Base-by-base conservation (phyloP, 2,888 invertebrate genomes). In the Drosophila kokeensis region DNA sequence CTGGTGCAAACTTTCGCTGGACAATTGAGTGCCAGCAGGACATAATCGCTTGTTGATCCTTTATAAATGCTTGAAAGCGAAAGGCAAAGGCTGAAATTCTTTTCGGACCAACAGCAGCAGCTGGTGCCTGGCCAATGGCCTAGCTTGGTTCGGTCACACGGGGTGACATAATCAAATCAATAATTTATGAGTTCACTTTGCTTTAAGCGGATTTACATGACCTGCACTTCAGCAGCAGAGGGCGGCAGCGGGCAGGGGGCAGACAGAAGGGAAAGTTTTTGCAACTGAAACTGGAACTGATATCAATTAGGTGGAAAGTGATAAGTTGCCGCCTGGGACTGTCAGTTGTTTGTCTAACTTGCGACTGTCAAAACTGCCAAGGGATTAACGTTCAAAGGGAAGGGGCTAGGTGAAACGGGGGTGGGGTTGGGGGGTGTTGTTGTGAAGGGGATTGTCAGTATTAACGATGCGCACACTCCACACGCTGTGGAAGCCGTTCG, bases 41-140 rank as follows among this genome's bases (percentile, higher is more conserved):
- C 79, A 58, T 88, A 87, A 87, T 88, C 87, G 87, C 90, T 79
- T 90, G 90, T 88, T 90, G 83, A 90, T 90, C 90, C 90, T 86
- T 83, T 88, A 81, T 86, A 87, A 88, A 88, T 77, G 83, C 86
- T 70, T 70, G 50, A 80, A 61, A 68, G 49, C 42, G 48, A 61
- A 64, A 67, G 58, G 64, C 59, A 60, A 67, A 32, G 60, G 45
- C 66, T n/a, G 58, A 74, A 78, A 71, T 81, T 66, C 62, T 71
- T 80, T 76, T 66, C 57, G 21, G 68, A 53, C 53, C 76, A 80
- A 49, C 76, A 76, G 76, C 82, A 70, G 78, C 45, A 62, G 60
- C 40, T 42, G 40, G 5, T 21, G 40, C 11, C 45, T 48, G 49
- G 34, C 27, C 40, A 55, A 64, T 55, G 49, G 52, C 49, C 59